Evolutionary conservation across 1,140 invertebrate species (phyloP), one percentile per base, ranked within the genome.

Genomic region (Pachyrhynchus sulphureomaculatus): DNA sequence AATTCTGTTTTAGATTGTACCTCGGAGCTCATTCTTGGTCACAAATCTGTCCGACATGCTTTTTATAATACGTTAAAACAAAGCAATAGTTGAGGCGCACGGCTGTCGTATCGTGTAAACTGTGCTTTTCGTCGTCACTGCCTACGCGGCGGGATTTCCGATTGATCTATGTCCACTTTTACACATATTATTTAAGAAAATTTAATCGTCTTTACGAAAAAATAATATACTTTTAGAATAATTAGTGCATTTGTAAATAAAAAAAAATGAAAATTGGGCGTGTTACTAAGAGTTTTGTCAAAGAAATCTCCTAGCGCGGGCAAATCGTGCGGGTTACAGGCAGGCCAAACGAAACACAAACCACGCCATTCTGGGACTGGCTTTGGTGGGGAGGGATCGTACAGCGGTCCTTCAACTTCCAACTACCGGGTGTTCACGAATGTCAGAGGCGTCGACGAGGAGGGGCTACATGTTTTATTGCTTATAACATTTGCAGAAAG

Each of bases 311-410:
- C 67, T 65, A 68, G 62, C 68, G 62, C 68, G 60, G 62, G 63
- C 66, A 67, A 72, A 70, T 67, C 68, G 60, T 65, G 56, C 58
- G 65, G 61, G 51, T 65, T 54, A 69, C 68, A 72, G 70, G 72
- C 71, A 68, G 73, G 73, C 68, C 73, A 64, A 74, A 62, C 49
- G 64, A 65, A 57, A 64, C 68, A 53, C 68, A 74, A 68, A 74
- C 74, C 74, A 74, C 72, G 73, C 74, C 74, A 74, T 69, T 70
- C 68, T 69, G 69, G 69, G 72, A 71, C 69, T 71, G 70, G 66
- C 72, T 72, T 71, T 60, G 60, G 62, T 62, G 51, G 68, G 71
- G 68, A 64, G 69, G 67, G 62, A 65, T 52, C 42, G 34, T 34
- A 29, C 56, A 58, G 51, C 51, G 53, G 52, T 55, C 51, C 44